Evolutionary conservation across 2,113 vertebrate species (phyloP), one percentile per base, ranked within the genome.

Genomic region (Rana temporaria): DNA sequence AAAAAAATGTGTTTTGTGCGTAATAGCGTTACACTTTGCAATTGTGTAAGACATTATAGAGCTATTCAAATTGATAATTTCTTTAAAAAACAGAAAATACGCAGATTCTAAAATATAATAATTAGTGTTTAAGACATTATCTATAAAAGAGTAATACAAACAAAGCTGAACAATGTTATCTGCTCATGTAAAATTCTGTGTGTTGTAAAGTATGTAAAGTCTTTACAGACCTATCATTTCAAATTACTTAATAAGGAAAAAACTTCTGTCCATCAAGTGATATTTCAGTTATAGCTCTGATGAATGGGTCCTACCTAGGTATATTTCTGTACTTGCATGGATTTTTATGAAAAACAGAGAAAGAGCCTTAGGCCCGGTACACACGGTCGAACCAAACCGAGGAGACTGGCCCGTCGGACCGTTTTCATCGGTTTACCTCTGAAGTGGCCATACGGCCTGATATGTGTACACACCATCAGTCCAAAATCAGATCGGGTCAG

Each of bases 121-220:
- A 77, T 77, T 65, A 77, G 60, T 64, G 74, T 62, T 75, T 75
- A 38, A 62, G 72, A 62, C 30, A 2, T 75, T 60, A 75, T 75
- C 72, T 75, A 42, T 57, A 32, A 75, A 48, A 65, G 60, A 77
- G n/a, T 77, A 64, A 77, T 63, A 77, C 74, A 64, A 65, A 77
- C 59, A 77, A 65, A 60, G 42, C 1, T 38, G 55, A 74, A 60
- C 60, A 57, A 75, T 22, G 57, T 75, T 75, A 75, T 75, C 56
- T 42, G 20, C 19, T 59, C 14, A 60, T 56, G 55, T 12, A 34
- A 38, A 71, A 16, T 24, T 12, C 4, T 20, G 32, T 59, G 30
- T 57, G 59, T 19, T 14, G 1, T 74, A 30, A 19, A 38, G n/a
- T 30, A 74, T 34, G n/a, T 16, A 19, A 38, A 34, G 30, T 56